These are phyloP conservation scores for Sicus ferrugineus DNA, from an alignment of 2,888 invertebrate species.

Conservation along the genomic window DNA sequence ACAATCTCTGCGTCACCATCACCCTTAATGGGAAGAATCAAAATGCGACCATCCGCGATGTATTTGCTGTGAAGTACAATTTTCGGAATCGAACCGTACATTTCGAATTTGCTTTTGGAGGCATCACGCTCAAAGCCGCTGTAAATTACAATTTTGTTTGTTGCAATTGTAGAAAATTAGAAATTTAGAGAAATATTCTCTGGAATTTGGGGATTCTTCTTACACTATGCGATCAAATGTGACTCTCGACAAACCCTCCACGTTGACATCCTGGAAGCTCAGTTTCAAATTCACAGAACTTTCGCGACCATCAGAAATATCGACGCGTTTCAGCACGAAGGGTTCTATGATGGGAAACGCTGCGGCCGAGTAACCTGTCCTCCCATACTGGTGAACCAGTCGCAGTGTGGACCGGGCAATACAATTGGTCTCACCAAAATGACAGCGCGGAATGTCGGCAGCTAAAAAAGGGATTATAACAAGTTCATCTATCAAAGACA, in stretches of 20 bases:
- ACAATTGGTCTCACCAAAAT: slow-evolving; percentile 56
- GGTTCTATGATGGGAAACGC: slow-evolving; percentile 61
- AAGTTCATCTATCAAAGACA: neutral
- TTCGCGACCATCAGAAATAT: slow-evolving; percentile 57
- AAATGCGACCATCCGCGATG: slow-evolving; percentile 63
- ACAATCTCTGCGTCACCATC: slow-evolving; percentile 60
- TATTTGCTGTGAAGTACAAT: slow-evolving; percentile 58
- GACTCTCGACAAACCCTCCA: slow-evolving; percentile 56
- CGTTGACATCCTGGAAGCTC: slow-evolving; percentile 57
- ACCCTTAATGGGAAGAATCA: slow-evolving; percentile 65
- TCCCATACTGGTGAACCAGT: slow-evolving; percentile 54
- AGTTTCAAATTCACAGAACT: slow-evolving; percentile 58
- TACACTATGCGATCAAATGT: slow-evolving; percentile 60
- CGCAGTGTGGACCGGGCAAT: slow-evolving; percentile 52
- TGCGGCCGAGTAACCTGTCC: slow-evolving; percentile 55
- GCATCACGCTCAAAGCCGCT: slow-evolving; percentile 60
- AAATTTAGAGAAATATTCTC: neutral
- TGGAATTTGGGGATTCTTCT: slow-evolving; percentile 42
- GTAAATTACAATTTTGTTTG: neutral
- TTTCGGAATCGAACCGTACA: slow-evolving; percentile 58
- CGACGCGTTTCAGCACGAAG: slow-evolving; percentile 56
- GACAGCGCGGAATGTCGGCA: slow-evolving; percentile 57
- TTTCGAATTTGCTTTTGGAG: slow-evolving; percentile 58
- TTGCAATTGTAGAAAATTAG: neutral
- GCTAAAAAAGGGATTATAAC: slow-evolving; percentile 45